phyloP scores from a whole-genome alignment of 2,888 invertebrate species.

The Lasius fuliginosus region DNA sequence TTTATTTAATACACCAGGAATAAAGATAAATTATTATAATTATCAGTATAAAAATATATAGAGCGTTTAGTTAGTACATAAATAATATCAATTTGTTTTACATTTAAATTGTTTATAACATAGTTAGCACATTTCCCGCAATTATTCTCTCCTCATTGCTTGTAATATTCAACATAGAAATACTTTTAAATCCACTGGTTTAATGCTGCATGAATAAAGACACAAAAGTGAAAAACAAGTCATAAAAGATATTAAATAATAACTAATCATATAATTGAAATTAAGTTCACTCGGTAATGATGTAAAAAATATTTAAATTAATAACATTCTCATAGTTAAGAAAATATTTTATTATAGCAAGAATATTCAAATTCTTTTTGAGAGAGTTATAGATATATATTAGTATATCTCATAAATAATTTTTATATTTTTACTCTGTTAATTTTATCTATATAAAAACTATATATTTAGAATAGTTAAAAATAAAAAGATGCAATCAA shows the following conservation, averaged over 20 bases:
- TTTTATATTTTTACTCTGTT: slow-evolving; percentile 5
- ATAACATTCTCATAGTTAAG: slow-evolving; percentile 10
- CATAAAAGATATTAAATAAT: slow-evolving; percentile 22
- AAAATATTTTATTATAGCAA: neutral
- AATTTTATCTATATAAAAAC: slow-evolving; percentile 22
- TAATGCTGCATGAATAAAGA: slow-evolving; percentile 16
- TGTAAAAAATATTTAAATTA: slow-evolving; percentile 22
- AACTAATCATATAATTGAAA: slow-evolving; percentile 23
- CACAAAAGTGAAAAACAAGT: neutral
- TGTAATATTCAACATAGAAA: slow-evolving; percentile 31
- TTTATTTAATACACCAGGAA: slow-evolving; percentile 3
- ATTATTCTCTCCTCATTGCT: slow-evolving; percentile 27
- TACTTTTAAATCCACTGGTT: slow-evolving; percentile 17
- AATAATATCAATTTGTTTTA: slow-evolving; percentile 38
- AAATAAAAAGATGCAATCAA: slow-evolving; percentile 39
- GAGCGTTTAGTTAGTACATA: slow-evolving; percentile 3
- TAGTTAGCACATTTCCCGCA: neutral
- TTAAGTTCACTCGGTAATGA: slow-evolving; percentile 9
- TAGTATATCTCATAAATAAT: slow-evolving; percentile 37
- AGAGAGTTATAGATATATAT: slow-evolving; percentile 17
- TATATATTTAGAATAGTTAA: slow-evolving; percentile 23
- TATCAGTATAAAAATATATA: slow-evolving; percentile 31
- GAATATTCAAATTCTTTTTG: slow-evolving; percentile 16
- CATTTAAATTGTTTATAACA: neutral
- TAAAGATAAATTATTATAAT: slow-evolving; percentile 32